Percentiles rank a stretch among this genome's conserved stretches.
Conservation (phyloP, 2,888 invertebrate species). For the Nasonovia ribisnigri region DNA sequence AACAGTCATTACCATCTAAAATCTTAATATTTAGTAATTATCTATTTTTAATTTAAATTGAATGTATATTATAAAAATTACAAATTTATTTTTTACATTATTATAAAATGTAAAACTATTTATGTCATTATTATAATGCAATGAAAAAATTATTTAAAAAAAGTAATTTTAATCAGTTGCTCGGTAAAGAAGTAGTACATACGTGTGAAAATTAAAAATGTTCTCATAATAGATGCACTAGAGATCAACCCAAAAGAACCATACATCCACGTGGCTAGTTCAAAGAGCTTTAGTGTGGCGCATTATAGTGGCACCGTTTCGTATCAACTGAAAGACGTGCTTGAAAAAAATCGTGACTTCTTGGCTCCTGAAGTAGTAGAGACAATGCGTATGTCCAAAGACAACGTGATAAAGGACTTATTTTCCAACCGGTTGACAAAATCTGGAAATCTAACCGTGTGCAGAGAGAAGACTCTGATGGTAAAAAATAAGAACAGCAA, state of each 20-base stretch:
- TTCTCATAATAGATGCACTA: conserved; percentile 72
- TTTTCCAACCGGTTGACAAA: conserved; percentile 86
- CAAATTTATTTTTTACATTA: neutral
- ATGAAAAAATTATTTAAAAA: neutral
- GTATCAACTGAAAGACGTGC: conserved; percentile 86
- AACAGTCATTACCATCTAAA: neutral
- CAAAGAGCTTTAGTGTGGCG: conserved; percentile 84
- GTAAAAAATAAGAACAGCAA: conserved; percentile 48
- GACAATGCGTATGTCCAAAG: conserved; percentile 82
- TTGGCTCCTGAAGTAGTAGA: conserved; percentile 91
- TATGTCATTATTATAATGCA: no score
- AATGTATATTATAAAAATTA: neutral
- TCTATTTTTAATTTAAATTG: neutral
- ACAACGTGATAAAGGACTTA: conserved; percentile 79
- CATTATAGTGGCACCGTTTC: conserved; percentile 92
- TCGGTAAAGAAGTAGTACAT: neutral
- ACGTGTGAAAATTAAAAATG: neutral
- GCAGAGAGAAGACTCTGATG: conserved; percentile 66
- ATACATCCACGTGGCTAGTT: conserved; percentile 71
- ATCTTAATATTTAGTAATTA: neutral
- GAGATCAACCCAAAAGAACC: conserved; percentile 68
- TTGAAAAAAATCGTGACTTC: conserved; percentile 91
- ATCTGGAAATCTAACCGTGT: conserved; percentile 83
- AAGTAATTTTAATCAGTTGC: neutral
- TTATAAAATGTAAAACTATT: no score